Conservation (phyloP, 2,113 vertebrate species). For the Microcebus lehilahytsara region DNA sequence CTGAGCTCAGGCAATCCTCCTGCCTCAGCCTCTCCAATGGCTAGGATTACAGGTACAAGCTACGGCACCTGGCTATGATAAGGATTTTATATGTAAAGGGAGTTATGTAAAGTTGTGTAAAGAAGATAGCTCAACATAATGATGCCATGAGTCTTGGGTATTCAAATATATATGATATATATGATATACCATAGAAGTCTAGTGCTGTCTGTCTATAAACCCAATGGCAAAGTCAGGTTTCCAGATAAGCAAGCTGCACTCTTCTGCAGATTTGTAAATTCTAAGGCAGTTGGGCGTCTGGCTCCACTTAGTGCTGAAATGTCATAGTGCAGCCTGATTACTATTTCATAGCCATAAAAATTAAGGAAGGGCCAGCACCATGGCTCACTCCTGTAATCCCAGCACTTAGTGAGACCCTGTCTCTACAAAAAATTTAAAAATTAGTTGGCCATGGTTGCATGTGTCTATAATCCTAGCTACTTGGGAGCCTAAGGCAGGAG, state of each 20-base stretch:
- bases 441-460: no score
- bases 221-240: neutral
- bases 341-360: neutral
- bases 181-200: neutral
- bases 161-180: neutral
- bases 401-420: no score
- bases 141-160: neutral
- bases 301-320: constrained; percentile 65
- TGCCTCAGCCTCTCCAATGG: no score
- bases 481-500: no score
- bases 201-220: neutral
- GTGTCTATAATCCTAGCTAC: no score
- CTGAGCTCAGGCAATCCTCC: no score
- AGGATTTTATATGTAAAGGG: neutral
- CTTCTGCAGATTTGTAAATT: neutral
- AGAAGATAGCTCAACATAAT: neutral
- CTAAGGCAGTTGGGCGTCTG: constrained; percentile 5
- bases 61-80: neutral
- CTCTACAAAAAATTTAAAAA: no score
- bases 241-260: neutral
- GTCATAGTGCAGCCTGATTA: constrained; percentile 21
- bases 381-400: neutral
- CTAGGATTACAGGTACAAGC: no score
- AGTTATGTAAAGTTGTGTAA: neutral
- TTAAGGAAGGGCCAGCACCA: neutral